phyloP scores from a whole-genome alignment of 2,888 invertebrate species.

The Axea sp. region DNA sequence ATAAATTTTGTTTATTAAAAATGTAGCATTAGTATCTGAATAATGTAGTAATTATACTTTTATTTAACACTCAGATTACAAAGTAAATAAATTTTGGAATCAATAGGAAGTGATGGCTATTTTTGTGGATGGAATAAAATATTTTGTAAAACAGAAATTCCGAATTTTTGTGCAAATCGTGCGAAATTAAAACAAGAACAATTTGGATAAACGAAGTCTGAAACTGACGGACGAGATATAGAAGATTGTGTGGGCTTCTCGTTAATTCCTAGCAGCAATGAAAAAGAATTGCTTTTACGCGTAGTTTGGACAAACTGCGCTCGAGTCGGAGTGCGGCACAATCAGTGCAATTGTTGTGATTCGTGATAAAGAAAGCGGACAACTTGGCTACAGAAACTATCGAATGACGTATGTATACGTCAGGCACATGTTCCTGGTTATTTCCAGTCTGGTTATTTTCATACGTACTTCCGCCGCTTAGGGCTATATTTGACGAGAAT shows the following conservation, averaged over 20 bases:
- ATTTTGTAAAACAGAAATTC: too few relatives aligned
- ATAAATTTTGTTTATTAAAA: too few relatives aligned
- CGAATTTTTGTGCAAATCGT: too few relatives aligned
- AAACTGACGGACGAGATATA: constrained; percentile 21
- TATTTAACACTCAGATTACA: too few relatives aligned
- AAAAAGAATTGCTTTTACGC: constrained; percentile 40
- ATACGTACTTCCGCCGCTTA: constrained; percentile 54
- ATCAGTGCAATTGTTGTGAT: constrained; percentile 39
- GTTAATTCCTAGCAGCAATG: constrained; percentile 22
- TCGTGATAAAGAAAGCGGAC: constrained; percentile 49
- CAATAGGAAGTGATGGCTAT: too few relatives aligned
- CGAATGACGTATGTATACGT: constrained; percentile 50
- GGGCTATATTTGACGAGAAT: constrained; percentile 45
- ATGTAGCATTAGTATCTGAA: too few relatives aligned
- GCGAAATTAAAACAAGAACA: constrained; percentile 20
- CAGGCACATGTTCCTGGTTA: constrained; percentile 51
- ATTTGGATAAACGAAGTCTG: constrained; percentile 15
- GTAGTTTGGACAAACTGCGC: constrained; percentile 26
- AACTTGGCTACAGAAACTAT: constrained; percentile 40
- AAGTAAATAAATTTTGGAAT: too few relatives aligned
- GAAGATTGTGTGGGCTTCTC: constrained; percentile 13
- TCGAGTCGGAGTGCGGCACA: constrained; percentile 19
- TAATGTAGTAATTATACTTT: too few relatives aligned
- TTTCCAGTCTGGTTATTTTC: constrained; percentile 57
- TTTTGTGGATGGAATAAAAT: too few relatives aligned